Conservation (phyloP, 2,888 invertebrate species). For the Caenorhabditis becei region DNA sequence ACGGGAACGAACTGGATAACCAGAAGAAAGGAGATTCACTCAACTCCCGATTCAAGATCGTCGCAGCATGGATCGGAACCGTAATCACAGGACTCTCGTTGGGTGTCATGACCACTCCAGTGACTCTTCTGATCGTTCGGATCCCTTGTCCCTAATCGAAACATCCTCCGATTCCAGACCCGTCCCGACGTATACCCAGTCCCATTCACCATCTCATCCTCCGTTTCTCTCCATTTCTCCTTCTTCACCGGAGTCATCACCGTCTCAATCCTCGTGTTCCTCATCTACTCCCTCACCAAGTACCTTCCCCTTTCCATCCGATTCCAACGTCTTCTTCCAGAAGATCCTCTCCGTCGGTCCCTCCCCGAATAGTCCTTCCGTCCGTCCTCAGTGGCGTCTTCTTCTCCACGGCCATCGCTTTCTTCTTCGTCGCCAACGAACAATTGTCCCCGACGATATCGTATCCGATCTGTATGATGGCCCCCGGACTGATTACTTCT, state of each 20-base stretch:
- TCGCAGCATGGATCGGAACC: constrained; percentile 46
- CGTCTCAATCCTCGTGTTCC: constrained; percentile 14
- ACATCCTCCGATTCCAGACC: constrained; percentile 10
- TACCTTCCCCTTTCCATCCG: not conserved
- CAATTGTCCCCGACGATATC: constrained; percentile 47
- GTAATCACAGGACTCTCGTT: constrained; percentile 31
- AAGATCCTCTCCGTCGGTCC: constrained; percentile 21
- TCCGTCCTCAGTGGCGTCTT: constrained; percentile 47
- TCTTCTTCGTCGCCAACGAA: constrained; percentile 50
- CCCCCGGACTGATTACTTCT: constrained; percentile 52
- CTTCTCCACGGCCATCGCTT: constrained; percentile 35
- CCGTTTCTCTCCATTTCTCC: constrained; percentile 42
- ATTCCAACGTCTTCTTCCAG: constrained; percentile 12
- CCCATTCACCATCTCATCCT: constrained; percentile 13
- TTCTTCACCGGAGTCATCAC: constrained; percentile 44
- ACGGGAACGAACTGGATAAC: not conserved
- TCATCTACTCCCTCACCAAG: constrained; percentile 6
- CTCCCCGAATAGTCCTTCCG: constrained; percentile 27
- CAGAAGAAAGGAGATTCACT: not conserved
- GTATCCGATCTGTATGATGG: constrained; percentile 58
- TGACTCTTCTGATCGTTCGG: constrained; percentile 33
- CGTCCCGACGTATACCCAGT: constrained; percentile 39
- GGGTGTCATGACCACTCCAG: constrained; percentile 46
- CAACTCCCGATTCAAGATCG: constrained; percentile 1
- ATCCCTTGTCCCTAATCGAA: not conserved